Base-by-base conservation (phyloP, 2,797 vertebrate genomes). In the Channa striata region DNA sequence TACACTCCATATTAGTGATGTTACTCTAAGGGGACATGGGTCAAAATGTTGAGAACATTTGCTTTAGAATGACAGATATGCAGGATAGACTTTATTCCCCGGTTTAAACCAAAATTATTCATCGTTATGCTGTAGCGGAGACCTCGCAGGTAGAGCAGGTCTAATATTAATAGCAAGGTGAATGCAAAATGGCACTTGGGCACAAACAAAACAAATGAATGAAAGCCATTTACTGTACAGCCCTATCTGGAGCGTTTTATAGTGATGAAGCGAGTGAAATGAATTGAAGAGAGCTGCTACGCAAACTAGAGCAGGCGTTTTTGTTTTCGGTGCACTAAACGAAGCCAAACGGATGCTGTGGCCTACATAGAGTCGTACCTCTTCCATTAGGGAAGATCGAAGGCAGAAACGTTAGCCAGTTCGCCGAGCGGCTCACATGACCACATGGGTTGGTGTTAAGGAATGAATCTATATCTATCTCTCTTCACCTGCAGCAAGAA, bases 381-480 rank as follows among this genome's bases (percentile, higher is more conserved):
- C 61, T 46, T 43, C 20, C 47, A 64, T 37, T 2, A 36, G 67
- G 67, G 50, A 51, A 59, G 36, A 21, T 34, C 17, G n/a, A 46
- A 64, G 49, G 56, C 44, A 51, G 34, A 74, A n/a, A 63, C 61
- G 67, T 83, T 59, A 68, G 54, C 54, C n/a, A 39, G 50, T 21
- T 34, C 39, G 40, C 21, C 57, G n/a, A 13, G 12, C 21, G 25
- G 47, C 73, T 64, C 30, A 14, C 60, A 39, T 17, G 19, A 50
- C 63, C 33, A 68, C 42, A 59, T 30, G 6, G 57, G 54, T 34
- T 59, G 53, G 36, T 9, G 6, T 51, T 53, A 56, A 80, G 59
- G 51, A 72, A 83, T 85, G 78, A 77, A 79, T 83, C 84, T 66
- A 20, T 76, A 44, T 76, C 70, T 72, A 50, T 80, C 65, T 64